Conservation (phyloP, 2,797 vertebrate species). For the Pristis pectinata region DNA sequence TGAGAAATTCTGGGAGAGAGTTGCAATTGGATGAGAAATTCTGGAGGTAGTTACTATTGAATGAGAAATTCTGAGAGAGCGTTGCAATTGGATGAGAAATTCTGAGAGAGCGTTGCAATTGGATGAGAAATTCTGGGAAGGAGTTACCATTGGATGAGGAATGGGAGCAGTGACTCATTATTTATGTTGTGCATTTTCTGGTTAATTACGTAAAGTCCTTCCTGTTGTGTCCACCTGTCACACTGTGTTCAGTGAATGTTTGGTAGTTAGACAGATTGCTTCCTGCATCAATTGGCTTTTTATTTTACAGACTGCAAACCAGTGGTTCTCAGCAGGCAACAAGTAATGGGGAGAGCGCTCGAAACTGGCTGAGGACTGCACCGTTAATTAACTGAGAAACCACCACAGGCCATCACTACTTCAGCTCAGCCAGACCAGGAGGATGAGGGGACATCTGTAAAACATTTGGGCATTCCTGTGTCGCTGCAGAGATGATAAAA, state of each 20-base stretch:
- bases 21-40: too few species aligned
- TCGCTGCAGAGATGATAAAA: not conserved
- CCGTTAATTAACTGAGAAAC: not conserved
- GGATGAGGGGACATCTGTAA: slow-evolving; percentile 22
- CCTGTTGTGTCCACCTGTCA: not conserved
- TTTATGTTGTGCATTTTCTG: not conserved
- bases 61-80: too few species aligned
- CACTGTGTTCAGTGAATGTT: not conserved
- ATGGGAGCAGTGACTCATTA: not conserved
- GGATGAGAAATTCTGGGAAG: not conserved
- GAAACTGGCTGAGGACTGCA: not conserved
- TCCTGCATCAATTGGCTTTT: not conserved
- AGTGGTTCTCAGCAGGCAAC: not conserved
- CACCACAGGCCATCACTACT: not conserved
- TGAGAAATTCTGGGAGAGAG: too few species aligned
- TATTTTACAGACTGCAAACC: not conserved
- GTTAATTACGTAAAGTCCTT: too few species aligned
- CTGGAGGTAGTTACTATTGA: not conserved
- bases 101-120: not conserved
- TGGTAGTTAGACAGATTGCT: not conserved
- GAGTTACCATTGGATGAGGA: too few species aligned
- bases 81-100: not conserved
- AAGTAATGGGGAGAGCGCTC: not conserved
- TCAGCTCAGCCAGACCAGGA: not conserved
- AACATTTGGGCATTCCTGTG: not conserved